Base-by-base conservation (phyloP, 2,888 invertebrate genomes). In the Chouioia cunea region DNA sequence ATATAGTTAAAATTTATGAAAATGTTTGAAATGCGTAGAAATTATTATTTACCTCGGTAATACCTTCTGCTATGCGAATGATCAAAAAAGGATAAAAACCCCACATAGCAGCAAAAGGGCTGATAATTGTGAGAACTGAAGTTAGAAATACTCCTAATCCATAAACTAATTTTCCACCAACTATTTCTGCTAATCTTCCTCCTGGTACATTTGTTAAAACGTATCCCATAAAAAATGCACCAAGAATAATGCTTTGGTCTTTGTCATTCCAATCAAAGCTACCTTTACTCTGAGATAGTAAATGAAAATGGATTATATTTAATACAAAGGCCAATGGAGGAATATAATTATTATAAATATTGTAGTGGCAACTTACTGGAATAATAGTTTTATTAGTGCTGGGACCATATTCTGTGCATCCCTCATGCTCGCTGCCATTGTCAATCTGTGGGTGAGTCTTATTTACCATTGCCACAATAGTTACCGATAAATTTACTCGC, bases 401-500 rank as follows among this genome's bases (percentile, higher is more conserved):
- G 2, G 80, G 87, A 81, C 58, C 57, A 14, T 84, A 79, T 0
- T 87, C 84, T 2, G 89, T 89, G 79, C 93, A 92, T 8, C 90
- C 88, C 83, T 93, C 92, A 22, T 89, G 88, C 83, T 93, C 92
- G 27, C 89, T 88, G 80, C 89, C 90, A 59, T 87, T 85, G 22
- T 88, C 85, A 23, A 87, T 82, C 73, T 86, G 82, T 0, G 91
- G 89, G 89, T 87, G 0, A 90, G 89, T 1, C 65, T 90, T 89
- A 83, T 94, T 94, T 50, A 95, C 93, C 97, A 97, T 98, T 43
- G 96, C 96, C 43, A 97, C 96, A 81, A 97, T 95, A 47, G 97
- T 97, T 22, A 97, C 95, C 0, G 96, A 96, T 44, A 97, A 88
- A 85, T 96, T 96, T 0, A 96, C 95, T 71, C 96, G 88, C 93